These are phyloP conservation scores for Cyrtonyx montezumae DNA, from an alignment of 2,113 vertebrate species.

Conservation along the genomic window DNA sequence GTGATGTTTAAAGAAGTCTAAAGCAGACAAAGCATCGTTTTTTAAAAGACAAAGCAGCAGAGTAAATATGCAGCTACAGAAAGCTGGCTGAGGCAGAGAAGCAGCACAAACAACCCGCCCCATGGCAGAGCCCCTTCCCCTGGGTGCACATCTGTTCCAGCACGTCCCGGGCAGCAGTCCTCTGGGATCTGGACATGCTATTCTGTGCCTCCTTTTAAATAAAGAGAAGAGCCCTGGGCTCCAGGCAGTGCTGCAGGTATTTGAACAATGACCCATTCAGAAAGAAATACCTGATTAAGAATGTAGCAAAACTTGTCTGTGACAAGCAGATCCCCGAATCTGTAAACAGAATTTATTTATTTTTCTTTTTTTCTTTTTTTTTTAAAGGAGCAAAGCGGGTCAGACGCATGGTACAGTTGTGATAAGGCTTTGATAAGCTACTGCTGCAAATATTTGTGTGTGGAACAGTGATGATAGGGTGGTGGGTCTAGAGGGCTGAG, in stretches of 20 bases:
- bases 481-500: neutral
- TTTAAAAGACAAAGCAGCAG: neutral
- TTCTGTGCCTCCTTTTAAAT: neutral
- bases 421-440: conserved; percentile 52
- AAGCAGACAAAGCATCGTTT: neutral
- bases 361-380: too few relatives aligned
- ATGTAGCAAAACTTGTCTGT: conserved; percentile 9
- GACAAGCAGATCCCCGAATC: neutral
- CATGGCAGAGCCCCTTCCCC: neutral
- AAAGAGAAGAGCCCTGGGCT: neutral
- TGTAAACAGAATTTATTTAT: neutral
- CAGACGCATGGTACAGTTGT: neutral
- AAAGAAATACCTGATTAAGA: conserved; percentile 20
- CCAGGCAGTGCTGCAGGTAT: neutral
- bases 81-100: neutral
- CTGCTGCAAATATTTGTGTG: conserved; percentile 27
- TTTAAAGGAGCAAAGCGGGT: neutral
- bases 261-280: neutral
- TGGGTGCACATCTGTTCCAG: neutral
- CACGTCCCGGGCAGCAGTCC: neutral
- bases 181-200: neutral
- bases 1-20: neutral
- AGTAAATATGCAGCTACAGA: neutral
- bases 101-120: neutral
- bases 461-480: neutral